Base-by-base conservation (phyloP, 1,140 invertebrate species). In the Tyrophagus putrescentiae region DNA sequence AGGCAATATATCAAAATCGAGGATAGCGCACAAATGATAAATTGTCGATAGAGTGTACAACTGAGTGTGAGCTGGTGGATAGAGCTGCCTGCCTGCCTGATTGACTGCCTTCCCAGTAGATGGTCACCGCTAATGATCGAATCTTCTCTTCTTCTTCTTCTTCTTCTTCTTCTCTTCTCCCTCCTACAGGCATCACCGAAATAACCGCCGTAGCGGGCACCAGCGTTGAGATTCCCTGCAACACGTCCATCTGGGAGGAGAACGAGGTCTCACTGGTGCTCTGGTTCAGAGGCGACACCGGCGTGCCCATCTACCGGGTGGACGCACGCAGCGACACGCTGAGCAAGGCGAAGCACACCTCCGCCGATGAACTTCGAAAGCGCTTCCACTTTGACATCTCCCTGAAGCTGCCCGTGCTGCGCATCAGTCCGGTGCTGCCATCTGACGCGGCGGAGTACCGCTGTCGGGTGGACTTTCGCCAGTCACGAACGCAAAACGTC, bases 401-500 rank as follows among this genome's bases (percentile, higher is more conserved):
- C 16, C 7, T 25, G 9, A 31, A 53, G 6, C 77, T 86, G 3
- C 85, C 86, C 0, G 77, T 81, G 6, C 76, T 92, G 16, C 80
- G 81, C 33, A 76, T 92, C 32, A 81, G 84, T 65, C 80, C 82
- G 25, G 84, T 90, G 11, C 79, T 83, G 64, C 72, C 75, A 62
- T 79, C 82, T 64, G 88, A 91, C 70, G 84, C 85, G 68, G 87
- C 86, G 13, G 77, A 86, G 61, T 91, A 90, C 69, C 85, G 87
- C 57, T 91, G 87, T 71, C 77, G 88, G 60, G 87, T 91, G 4
- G 88, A 92, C 71, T 91, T 89, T 72, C 82, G 81, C 67, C 85
- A 87, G 68, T 87, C 87, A 7, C 85, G 86, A 0, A 91, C 87
- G 3, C 79, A 62, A 33, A 65, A 67, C 44, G 62, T 66, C 39